Evolutionary conservation across 2,113 vertebrate genomes (phyloP).

Genomic region (Lophotis ruficrista): DNA sequence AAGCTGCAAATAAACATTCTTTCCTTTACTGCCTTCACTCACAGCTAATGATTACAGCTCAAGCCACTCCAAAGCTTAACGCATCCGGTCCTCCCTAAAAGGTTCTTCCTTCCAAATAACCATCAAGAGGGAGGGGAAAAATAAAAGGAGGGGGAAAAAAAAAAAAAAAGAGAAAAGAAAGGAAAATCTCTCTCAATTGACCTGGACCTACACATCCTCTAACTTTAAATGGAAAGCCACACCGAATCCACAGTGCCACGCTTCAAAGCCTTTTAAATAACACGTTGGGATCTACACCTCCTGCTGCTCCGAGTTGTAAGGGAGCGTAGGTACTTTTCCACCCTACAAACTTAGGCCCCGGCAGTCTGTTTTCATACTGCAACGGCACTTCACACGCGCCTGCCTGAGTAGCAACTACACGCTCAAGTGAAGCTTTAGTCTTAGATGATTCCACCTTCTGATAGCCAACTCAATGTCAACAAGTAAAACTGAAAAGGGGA

Average conservation of each 20-base stretch:
- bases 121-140: neutral
- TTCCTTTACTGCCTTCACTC: slow-evolving; percentile 59
- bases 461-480: neutral
- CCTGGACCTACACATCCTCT: neutral
- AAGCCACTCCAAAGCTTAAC: slow-evolving; percentile 27
- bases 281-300: neutral
- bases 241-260: neutral
- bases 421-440: neutral
- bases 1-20: slow-evolving; percentile 62
- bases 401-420: neutral
- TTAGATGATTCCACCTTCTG: neutral
- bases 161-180: neutral
- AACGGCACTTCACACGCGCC: fast-evolving
- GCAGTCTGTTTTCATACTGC: neutral
- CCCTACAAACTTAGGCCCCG: neutral
- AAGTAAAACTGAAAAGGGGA: neutral
- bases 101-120: neutral
- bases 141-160: no score
- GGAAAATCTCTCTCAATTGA: slow-evolving; percentile 6
- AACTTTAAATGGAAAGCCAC: neutral
- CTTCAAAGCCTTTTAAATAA: slow-evolving; percentile 1
- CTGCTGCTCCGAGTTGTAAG: neutral
- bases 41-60: slow-evolving; percentile 61
- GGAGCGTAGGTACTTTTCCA: neutral
- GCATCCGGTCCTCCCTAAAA: slow-evolving; percentile 23